Percentiles rank a stretch among this genome's conserved stretches.
Conservation (phyloP, 2,113 vertebrate species). For the Oreochromis aureus region DNA sequence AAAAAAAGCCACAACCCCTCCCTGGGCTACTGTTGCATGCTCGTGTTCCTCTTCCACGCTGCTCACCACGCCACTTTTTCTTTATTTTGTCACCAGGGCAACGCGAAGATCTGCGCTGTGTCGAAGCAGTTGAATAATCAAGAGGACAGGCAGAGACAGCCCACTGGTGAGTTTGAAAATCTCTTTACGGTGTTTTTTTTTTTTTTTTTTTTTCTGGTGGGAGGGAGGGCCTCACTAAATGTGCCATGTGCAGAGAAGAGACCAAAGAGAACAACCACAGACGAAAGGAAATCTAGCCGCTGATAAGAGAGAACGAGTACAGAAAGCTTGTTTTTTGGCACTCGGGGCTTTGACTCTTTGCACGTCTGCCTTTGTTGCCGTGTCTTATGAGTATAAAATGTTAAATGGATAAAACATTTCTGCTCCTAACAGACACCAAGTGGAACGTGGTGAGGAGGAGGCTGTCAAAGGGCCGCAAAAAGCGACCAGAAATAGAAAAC, state of each 20-base stretch:
- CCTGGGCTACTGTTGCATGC: neutral
- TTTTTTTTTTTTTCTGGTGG: neutral
- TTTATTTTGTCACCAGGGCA: conserved; percentile 74
- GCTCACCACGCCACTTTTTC: neutral
- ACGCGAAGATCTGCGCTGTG: conserved; percentile 62
- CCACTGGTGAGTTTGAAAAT: conserved; percentile 82
- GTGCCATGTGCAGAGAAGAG: neutral
- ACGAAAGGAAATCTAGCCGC: neutral
- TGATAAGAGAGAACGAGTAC: neutral
- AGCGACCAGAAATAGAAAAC: conserved; percentile 47
- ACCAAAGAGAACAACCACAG: conserved; percentile 2
- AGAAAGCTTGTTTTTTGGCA: neutral
- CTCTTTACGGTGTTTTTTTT: neutral
- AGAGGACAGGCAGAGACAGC: conserved; percentile 67
- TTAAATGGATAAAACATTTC: neutral
- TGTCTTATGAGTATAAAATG: neutral
- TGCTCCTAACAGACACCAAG: conserved; percentile 69
- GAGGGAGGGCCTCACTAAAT: neutral
- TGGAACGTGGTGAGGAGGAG: conserved; percentile 70
- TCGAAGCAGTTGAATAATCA: conserved; percentile 58
- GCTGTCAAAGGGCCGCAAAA: neutral
- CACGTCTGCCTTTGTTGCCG: neutral
- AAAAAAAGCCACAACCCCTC: neutral
- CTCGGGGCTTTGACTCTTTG: neutral
- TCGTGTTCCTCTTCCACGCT: neutral